These are phyloP conservation scores for Meteorus colon DNA, from an alignment of 2,888 invertebrate species.

Conservation along the genomic window DNA sequence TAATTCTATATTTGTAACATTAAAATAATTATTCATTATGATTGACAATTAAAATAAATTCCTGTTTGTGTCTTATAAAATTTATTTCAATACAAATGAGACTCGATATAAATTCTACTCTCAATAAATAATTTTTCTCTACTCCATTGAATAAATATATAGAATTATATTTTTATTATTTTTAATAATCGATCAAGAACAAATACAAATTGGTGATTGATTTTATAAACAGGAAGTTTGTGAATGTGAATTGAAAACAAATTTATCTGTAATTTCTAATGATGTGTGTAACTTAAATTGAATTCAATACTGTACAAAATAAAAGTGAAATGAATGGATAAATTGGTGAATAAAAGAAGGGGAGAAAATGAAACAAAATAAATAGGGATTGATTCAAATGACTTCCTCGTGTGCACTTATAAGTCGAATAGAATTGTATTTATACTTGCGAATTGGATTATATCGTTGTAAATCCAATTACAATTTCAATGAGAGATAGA, in stretches of 20 bases:
- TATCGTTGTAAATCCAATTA: constrained; percentile 63
- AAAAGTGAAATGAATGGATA: neutral
- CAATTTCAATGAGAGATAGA: constrained; percentile 59
- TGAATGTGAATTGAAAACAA: constrained; percentile 23
- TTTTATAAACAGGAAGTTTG: constrained; percentile 12
- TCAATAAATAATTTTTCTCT: no score
- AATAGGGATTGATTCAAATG: constrained; percentile 62
- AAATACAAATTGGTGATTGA: constrained; percentile 33
- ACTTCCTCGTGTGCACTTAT: constrained; percentile 62
- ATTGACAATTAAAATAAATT: constrained; percentile 35
- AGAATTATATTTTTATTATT: neutral
- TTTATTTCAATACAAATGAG: neutral
- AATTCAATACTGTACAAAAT: constrained; percentile 24
- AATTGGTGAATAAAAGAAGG: no score
- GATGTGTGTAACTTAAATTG: neutral
- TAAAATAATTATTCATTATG: constrained; percentile 39
- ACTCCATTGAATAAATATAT: no score
- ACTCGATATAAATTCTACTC: neutral
- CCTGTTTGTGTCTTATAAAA: constrained; percentile 13
- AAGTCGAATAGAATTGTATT: constrained; percentile 55
- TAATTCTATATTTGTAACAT: neutral
- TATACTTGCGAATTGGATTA: constrained; percentile 63
- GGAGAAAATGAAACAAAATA: constrained; percentile 39
- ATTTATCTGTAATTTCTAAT: constrained; percentile 23
- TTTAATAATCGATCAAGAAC: neutral